phyloP scores from a whole-genome alignment of 1,140 invertebrate species.

The Stenopsyche tienmushanensis region DNA sequence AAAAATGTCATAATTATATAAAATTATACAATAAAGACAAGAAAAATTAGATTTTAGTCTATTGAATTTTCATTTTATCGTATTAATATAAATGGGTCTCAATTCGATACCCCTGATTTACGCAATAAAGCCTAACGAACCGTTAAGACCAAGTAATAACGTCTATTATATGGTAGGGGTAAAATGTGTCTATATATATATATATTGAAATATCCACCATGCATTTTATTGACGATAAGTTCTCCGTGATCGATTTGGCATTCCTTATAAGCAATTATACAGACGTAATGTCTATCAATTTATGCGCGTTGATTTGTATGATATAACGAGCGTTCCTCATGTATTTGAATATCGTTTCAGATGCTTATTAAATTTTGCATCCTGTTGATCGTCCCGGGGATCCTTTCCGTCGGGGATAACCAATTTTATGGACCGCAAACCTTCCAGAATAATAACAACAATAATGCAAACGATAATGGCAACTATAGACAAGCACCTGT shows the following conservation, averaged over 20 bases:
- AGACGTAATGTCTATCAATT: no score
- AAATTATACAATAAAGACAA: no score
- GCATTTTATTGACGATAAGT: neutral
- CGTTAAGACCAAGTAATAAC: conserved; percentile 15
- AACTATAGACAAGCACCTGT: conserved; percentile 2
- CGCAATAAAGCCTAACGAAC: conserved; percentile 19
- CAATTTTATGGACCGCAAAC: conserved; percentile 25
- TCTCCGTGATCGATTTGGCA: neutral
- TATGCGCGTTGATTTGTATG: no score
- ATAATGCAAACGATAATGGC: no score
- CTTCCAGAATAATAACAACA: conserved; percentile 17
- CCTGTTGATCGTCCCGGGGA: neutral
- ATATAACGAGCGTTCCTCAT: no score
- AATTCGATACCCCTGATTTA: conserved; percentile 13
- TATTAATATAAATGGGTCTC: neutral
- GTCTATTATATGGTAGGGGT: conserved; percentile 8
- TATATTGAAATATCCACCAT: neutral
- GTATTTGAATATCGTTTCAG: neutral
- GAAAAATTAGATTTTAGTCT: no score
- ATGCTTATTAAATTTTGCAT: conserved; percentile 7
- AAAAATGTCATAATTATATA: neutral
- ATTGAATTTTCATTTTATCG: neutral
- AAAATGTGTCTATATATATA: conserved; percentile 4
- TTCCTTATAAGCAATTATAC: no score
- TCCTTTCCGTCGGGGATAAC: conserved; percentile 3